A percentile compares a stretch with the other conserved stretches of the same genome.
phyloP scores from a whole-genome alignment of 2,888 invertebrate genomes.

The Agriopis leucophaearia region DNA sequence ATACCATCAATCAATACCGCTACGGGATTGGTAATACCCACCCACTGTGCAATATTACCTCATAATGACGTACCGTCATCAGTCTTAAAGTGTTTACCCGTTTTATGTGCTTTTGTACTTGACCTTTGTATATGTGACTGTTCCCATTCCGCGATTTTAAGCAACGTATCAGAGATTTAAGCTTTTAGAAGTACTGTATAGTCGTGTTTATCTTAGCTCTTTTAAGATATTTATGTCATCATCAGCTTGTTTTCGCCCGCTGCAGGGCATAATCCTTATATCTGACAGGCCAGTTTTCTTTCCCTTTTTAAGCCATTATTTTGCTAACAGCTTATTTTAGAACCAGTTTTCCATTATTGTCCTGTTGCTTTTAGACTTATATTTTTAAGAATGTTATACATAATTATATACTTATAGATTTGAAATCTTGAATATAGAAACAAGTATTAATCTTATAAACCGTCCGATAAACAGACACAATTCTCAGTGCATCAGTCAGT shows the following conservation, averaged over 20 bases:
- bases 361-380: neutral
- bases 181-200: neutral
- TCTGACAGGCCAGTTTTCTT: neutral
- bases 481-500: constrained; percentile 21
- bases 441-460: constrained; percentile 12
- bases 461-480: constrained; percentile 23
- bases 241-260: neutral
- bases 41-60: constrained; percentile 47
- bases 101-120: constrained; percentile 39
- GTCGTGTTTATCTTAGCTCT: neutral
- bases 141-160: constrained; percentile 1
- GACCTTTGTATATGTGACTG: constrained; percentile 25
- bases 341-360: neutral
- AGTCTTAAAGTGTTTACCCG: constrained; percentile 42
- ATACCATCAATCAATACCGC: constrained; percentile 78
- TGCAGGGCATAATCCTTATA: neutral
- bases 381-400: neutral
- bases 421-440: constrained; percentile 14
- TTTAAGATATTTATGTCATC: no score
- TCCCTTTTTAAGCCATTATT: no score
- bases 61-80: constrained; percentile 44
- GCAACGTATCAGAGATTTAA: neutral
- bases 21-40: constrained; percentile 62
- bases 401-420: neutral
- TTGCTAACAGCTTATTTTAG: neutral